Evolutionary conservation across 2,113 vertebrate species (phyloP).

Genomic region (Oryzias celebensis): DNA sequence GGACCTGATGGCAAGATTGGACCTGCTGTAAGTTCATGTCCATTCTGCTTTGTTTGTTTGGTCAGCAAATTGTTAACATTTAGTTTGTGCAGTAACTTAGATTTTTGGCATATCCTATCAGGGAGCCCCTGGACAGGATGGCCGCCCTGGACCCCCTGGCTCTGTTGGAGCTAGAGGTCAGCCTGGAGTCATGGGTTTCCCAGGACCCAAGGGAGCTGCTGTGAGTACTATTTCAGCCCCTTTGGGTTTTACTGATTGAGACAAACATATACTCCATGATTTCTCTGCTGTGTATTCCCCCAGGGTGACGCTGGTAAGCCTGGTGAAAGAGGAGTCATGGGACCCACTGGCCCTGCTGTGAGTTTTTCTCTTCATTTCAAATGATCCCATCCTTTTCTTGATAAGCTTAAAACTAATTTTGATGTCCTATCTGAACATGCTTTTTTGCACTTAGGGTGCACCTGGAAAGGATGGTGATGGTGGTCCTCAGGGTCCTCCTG

Average conservation of each 20-base stretch:
- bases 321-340: slow-evolving; percentile 89
- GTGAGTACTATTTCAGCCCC: slow-evolving; percentile 71
- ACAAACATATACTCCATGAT: neutral
- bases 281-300: slow-evolving; percentile 4
- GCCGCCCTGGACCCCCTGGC: slow-evolving; percentile 90
- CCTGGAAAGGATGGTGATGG: slow-evolving; percentile 94
- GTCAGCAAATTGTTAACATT: neutral
- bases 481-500: slow-evolving; percentile 89
- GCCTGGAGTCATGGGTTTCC: slow-evolving; percentile 98
- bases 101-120: slow-evolving; percentile 45
- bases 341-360: slow-evolving; percentile 84
- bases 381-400: neutral
- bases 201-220: slow-evolving; percentile 95
- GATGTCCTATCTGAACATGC: slow-evolving; percentile 6
- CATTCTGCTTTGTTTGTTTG: neutral
- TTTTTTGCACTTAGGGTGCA: slow-evolving; percentile 78
- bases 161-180: slow-evolving; percentile 91
- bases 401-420: neutral
- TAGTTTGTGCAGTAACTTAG: neutral
- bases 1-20: slow-evolving; percentile 95
- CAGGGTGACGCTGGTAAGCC: slow-evolving; percentile 94
- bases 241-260: neutral
- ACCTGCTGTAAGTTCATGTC: slow-evolving; percentile 82
- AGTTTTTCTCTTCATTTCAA: slow-evolving; percentile 59
- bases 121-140: slow-evolving; percentile 95